These are phyloP conservation scores for Xanthorhoe spadicearia DNA, from an alignment of 2,888 invertebrate genomes.

Conservation along the genomic window DNA sequence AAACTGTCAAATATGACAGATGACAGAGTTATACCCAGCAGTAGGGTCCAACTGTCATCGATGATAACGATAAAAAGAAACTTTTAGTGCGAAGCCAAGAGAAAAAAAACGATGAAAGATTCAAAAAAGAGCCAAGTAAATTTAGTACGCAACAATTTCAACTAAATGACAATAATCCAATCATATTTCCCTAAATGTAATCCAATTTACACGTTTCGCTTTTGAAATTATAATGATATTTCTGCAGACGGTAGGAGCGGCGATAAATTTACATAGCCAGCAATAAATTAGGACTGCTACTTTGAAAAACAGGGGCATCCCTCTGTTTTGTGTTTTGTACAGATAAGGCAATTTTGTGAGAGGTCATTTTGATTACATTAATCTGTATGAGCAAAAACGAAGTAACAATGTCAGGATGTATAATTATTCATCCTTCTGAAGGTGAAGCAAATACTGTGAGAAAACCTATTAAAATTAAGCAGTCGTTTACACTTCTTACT, in stretches of 20 bases:
- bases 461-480: neutral
- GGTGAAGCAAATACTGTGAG: too few relatives aligned
- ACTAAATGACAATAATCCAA: slow-evolving; percentile 6
- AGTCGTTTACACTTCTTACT: too few relatives aligned
- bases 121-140: too few relatives aligned
- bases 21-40: too few relatives aligned
- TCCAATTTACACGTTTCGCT: slow-evolving; percentile 16
- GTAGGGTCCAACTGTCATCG: too few relatives aligned
- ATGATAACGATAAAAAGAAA: too few relatives aligned
- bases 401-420: neutral
- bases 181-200: slow-evolving; percentile 24
- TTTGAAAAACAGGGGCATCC: slow-evolving; percentile 29
- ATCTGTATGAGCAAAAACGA: slow-evolving; percentile 5
- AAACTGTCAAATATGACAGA: too few relatives aligned
- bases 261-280: slow-evolving; percentile 42
- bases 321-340: slow-evolving; percentile 22
- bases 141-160: neutral
- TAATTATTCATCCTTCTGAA: neutral
- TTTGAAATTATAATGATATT: slow-evolving; percentile 33
- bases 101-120: too few relatives aligned
- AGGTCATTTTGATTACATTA: slow-evolving; percentile 4
- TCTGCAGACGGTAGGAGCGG: slow-evolving; percentile 38
- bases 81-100: too few relatives aligned
- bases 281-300: slow-evolving; percentile 38
- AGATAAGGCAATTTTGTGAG: slow-evolving; percentile 14